A percentile compares a stretch with the other conserved stretches of the same genome.
These are phyloP conservation scores for Andrena dorsata DNA, from an alignment of 2,888 invertebrate genomes.

Conservation along the genomic window DNA sequence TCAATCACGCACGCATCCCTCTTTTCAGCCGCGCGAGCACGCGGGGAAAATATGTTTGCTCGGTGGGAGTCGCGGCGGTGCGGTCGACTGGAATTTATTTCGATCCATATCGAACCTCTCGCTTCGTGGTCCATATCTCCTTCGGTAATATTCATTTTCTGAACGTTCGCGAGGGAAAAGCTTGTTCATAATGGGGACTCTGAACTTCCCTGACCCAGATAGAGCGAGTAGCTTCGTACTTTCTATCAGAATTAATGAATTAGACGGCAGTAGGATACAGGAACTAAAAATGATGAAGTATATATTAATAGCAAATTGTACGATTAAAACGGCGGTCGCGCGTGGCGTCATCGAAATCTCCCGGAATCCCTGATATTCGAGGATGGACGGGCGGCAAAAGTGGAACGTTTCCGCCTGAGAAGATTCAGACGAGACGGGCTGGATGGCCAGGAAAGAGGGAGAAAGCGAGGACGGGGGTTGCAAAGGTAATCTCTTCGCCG, in stretches of 20 bases:
- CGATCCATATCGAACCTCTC: slow-evolving; percentile 18
- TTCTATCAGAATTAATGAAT: no score
- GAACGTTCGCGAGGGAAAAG: neutral
- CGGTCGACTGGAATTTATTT: slow-evolving; percentile 9
- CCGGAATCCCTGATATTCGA: neutral
- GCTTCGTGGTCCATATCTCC: neutral
- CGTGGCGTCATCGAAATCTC: neutral
- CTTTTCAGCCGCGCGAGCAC: slow-evolving; percentile 28
- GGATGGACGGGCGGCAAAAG: neutral
- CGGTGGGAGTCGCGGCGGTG: slow-evolving; percentile 2
- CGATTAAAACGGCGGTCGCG: neutral
- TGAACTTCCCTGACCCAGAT: no score
- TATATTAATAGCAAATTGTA: no score
- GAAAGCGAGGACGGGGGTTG: slow-evolving; percentile 52
- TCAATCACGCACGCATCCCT: slow-evolving; percentile 47
- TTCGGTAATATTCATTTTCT: slow-evolving; percentile 26
- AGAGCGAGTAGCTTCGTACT: no score
- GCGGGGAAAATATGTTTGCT: slow-evolving; percentile 39
- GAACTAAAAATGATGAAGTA: no score
- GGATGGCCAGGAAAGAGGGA: slow-evolving; percentile 45
- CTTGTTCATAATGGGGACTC: no score
- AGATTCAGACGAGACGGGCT: slow-evolving; percentile 6
- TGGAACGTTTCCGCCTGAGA: slow-evolving; percentile 34
- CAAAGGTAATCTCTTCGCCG: slow-evolving; percentile 76
- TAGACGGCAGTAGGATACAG: no score